Evolutionary conservation across 1,140 invertebrate species (phyloP).

Genomic region (Leptestheria dahalacensis): DNA sequence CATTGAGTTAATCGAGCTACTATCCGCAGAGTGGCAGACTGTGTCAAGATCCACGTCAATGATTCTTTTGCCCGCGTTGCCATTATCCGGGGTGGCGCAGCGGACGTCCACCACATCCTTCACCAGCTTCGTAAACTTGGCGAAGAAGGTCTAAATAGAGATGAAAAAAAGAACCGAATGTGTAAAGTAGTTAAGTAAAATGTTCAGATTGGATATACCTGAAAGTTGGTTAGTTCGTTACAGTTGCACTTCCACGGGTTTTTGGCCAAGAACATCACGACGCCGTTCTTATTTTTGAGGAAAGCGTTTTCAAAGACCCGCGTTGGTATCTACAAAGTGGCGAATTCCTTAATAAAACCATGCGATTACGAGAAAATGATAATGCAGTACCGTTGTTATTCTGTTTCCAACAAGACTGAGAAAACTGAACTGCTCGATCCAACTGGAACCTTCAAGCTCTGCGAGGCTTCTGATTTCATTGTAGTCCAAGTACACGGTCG

Average conservation of each 20-base stretch:
- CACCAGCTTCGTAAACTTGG: slow-evolving; percentile 50
- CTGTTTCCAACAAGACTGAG: slow-evolving; percentile 54
- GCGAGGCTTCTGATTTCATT: slow-evolving; percentile 52
- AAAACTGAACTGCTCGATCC: slow-evolving; percentile 55
- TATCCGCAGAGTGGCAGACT: slow-evolving; percentile 2
- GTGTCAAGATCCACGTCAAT: slow-evolving; percentile 5
- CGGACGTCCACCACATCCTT: slow-evolving; percentile 47
- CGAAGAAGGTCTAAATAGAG: slow-evolving; percentile 38
- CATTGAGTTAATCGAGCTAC: slow-evolving; percentile 25
- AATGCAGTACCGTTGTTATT: slow-evolving; percentile 41
- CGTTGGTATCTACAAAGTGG: slow-evolving; percentile 48
- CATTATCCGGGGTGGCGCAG: slow-evolving; percentile 38
- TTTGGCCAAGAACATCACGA: slow-evolving; percentile 44
- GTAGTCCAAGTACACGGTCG: slow-evolving; percentile 57
- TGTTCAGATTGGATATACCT: slow-evolving; percentile 27
- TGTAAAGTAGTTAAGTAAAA: background rate
- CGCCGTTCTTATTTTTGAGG: slow-evolving; percentile 46
- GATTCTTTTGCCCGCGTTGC: slow-evolving; percentile 24
- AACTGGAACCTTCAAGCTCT: slow-evolving; percentile 53
- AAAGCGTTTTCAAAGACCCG: slow-evolving; percentile 61
- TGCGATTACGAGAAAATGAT: background rate
- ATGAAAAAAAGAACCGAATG: slow-evolving; percentile 6
- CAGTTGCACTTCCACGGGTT: slow-evolving; percentile 74
- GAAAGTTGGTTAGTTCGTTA: slow-evolving; percentile 54
- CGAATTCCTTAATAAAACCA: background rate